Evolutionary conservation across 1,140 invertebrate genomes (phyloP).

Genomic region (Argopecten irradians): DNA sequence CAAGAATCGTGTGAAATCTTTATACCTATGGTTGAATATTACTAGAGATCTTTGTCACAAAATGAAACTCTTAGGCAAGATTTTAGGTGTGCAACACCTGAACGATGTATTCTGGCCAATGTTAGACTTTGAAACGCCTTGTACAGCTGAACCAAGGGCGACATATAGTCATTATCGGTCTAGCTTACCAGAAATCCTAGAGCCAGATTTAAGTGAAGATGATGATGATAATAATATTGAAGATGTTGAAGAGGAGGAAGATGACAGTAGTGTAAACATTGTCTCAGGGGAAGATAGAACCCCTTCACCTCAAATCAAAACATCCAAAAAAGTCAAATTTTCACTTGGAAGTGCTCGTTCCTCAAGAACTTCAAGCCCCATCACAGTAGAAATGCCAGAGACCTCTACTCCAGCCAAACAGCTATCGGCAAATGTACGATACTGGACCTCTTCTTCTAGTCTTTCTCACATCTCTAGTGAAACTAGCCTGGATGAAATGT

Average conservation of each 20-base stretch:
- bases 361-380: conserved; percentile 39
- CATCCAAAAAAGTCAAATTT: conserved; percentile 43
- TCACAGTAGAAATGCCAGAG: conserved; percentile 39
- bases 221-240: conserved; percentile 47
- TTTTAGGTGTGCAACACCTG: conserved; percentile 80
- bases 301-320: conserved; percentile 11
- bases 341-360: conserved; percentile 35
- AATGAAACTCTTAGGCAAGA: conserved; percentile 86
- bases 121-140: conserved; percentile 61
- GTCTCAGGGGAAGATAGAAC: background rate
- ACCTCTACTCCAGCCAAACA: conserved; percentile 52
- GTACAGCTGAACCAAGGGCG: conserved; percentile 42
- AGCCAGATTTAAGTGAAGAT: conserved; percentile 47
- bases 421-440: conserved; percentile 20
- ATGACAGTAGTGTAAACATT: conserved; percentile 8
- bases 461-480: conserved; percentile 77
- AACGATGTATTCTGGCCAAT: conserved; percentile 75
- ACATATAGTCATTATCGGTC: conserved; percentile 37
- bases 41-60: conserved; percentile 89
- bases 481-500: conserved; percentile 70
- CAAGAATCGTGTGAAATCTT: conserved; percentile 83
- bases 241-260: conserved; percentile 38
- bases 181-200: conserved; percentile 62
- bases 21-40: conserved; percentile 94
- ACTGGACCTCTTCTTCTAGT: conserved; percentile 57